Percentiles rank a stretch among this genome's conserved stretches.
These are phyloP conservation scores for Lycopodina hypogea DNA, from an alignment of 37 sponge, comb jelly and placozoan species.

Conservation along the genomic window DNA sequence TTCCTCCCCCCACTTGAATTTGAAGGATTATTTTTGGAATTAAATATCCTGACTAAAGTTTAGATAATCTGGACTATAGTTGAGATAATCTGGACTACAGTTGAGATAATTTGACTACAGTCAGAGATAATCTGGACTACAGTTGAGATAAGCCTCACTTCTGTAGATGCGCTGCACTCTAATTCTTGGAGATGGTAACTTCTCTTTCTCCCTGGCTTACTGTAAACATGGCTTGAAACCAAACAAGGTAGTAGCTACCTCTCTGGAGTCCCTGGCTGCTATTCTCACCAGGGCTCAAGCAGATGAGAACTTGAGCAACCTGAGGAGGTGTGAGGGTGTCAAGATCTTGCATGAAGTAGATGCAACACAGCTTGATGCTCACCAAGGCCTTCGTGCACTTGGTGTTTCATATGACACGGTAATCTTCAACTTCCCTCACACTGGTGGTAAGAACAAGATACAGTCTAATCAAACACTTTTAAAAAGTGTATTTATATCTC, in stretches of 20 bases:
- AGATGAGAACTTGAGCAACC: slow-evolving; percentile 8
- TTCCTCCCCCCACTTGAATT: no score
- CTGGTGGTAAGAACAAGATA: slow-evolving; percentile 82
- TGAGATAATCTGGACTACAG: no score
- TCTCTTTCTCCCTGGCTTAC: slow-evolving; percentile 64
- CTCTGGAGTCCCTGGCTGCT: slow-evolving; percentile 19
- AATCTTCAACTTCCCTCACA: slow-evolving; percentile 87
- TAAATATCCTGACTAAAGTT: no score
- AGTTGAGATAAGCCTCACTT: no score
- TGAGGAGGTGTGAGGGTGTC: slow-evolving; percentile 3
- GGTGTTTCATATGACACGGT: slow-evolving; percentile 27
- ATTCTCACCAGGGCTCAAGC: not conserved
- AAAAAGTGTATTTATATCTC: slow-evolving; percentile 46
- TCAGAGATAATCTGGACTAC: no score
- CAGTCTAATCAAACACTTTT: slow-evolving; percentile 56
- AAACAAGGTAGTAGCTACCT: slow-evolving; percentile 31
- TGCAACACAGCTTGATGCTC: slow-evolving; percentile 54
- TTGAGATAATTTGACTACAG: no score
- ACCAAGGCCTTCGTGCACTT: not conserved
- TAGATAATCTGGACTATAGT: no score
- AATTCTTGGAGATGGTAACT: slow-evolving; percentile 84
- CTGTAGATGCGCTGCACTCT: slow-evolving; percentile 2
- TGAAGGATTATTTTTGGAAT: no score
- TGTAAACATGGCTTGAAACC: not conserved
- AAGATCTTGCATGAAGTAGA: slow-evolving; percentile 51